Evolutionary conservation across 2,797 vertebrate species (phyloP).

Genomic region (Sebastes trivittatus): DNA sequence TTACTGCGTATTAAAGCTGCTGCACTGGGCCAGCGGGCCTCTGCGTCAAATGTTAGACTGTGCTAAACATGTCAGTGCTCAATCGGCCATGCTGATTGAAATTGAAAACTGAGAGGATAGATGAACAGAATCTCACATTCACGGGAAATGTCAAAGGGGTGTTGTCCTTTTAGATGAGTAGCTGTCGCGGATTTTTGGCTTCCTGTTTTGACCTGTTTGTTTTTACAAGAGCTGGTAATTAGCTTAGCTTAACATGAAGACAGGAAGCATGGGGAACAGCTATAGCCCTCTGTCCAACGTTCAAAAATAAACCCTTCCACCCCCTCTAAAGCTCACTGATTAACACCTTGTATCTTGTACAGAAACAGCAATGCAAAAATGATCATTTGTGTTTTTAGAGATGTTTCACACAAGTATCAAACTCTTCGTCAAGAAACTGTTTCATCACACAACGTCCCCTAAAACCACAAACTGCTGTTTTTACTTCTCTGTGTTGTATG

Average conservation of each 20-base stretch:
- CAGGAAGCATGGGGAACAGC: neutral
- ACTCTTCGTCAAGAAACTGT: neutral
- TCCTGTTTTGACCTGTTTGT: neutral
- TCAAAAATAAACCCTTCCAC: neutral
- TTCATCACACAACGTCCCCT: neutral
- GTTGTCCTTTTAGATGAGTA: neutral
- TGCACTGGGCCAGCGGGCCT: constrained; percentile 26
- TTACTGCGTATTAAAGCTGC: constrained; percentile 59
- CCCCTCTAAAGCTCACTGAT: neutral
- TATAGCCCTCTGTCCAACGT: neutral
- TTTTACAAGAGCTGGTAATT: neutral
- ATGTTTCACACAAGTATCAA: neutral
- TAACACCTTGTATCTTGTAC: neutral
- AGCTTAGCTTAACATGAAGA: neutral
- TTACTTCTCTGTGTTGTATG: neutral
- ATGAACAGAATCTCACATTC: constrained; percentile 5
- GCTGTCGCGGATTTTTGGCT: neutral
- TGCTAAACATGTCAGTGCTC: constrained; percentile 52
- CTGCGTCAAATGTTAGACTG: constrained; percentile 32
- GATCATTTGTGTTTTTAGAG: neutral
- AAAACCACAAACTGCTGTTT: neutral
- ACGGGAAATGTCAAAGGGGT: neutral
- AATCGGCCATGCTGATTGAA: constrained; percentile 29
- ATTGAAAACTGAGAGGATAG: constrained; percentile 1
- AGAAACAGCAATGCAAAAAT: neutral